phyloP scores from a whole-genome alignment of 92 coral and sea anemone genomes.

The Hydrozoanthus gracilis region DNA sequence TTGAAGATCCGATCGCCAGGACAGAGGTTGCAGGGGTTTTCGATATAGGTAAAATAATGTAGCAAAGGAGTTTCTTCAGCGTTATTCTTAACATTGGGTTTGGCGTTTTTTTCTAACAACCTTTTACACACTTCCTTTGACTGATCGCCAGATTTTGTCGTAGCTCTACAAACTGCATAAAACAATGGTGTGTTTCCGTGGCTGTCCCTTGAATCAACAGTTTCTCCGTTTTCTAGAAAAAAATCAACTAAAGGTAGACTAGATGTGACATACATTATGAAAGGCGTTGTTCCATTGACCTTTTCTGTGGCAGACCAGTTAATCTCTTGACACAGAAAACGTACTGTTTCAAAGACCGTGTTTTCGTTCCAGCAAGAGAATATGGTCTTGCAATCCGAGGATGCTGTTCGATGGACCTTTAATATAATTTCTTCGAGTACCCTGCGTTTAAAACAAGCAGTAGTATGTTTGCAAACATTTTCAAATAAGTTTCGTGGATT shows the following conservation, averaged over 20 bases:
- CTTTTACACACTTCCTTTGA: not conserved
- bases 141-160: not conserved
- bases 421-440: not conserved
- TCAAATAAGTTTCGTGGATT: not conserved
- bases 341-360: not conserved
- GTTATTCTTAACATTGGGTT: not conserved
- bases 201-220: not conserved
- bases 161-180: conserved; percentile 3
- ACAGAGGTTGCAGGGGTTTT: not conserved
- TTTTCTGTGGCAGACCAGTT: not conserved
- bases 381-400: not conserved
- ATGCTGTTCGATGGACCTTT: conserved; percentile 3
- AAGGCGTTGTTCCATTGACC: not conserved
- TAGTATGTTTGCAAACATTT: not conserved
- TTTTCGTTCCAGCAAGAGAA: conserved; percentile 4
- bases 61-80: not conserved
- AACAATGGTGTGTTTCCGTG: not conserved
- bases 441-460: not conserved
- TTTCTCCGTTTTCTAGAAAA: not conserved
- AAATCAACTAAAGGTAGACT: not conserved
- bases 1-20: not conserved
- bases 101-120: not conserved
- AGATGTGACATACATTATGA: not conserved
- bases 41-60: not conserved
- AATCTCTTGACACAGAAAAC: not conserved